A percentile compares a stretch with the other conserved stretches of the same genome.
phyloP scores from a whole-genome alignment of 2,888 invertebrate genomes.

The Synergus umbraculus region DNA sequence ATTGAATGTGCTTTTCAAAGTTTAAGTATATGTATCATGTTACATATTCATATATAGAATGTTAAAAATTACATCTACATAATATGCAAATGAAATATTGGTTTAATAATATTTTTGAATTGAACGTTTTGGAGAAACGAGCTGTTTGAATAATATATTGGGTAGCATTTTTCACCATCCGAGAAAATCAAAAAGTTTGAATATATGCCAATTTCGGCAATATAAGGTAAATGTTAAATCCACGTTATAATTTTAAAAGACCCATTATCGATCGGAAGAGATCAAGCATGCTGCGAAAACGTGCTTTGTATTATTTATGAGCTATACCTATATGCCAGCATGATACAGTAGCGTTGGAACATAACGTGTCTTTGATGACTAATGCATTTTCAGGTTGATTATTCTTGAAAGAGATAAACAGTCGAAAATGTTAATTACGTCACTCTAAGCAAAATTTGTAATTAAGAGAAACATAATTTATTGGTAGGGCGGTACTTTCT shows the following conservation, averaged over 20 bases:
- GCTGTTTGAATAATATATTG: neutral
- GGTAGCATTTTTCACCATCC: neutral
- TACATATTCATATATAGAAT: no score
- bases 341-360: neutral
- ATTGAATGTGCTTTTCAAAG: neutral
- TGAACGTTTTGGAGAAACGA: neutral
- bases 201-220: neutral
- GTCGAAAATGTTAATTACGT: neutral
- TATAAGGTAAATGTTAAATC: neutral
- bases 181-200: neutral
- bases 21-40: neutral
- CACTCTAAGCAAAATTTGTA: neutral
- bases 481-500: neutral
- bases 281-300: constrained; percentile 10
- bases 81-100: no score
- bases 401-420: neutral
- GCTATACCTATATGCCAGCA: neutral
- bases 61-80: no score
- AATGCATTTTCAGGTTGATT: constrained; percentile 15
- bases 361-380: constrained; percentile 16
- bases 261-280: constrained; percentile 14
- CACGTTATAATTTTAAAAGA: neutral
- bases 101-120: no score
- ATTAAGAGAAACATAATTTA: neutral
- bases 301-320: constrained; percentile 34